Percentiles rank a stretch among this genome's conserved stretches.
phyloP scores from a whole-genome alignment of 2,888 invertebrate species.

The Galerucella pusilla region DNA sequence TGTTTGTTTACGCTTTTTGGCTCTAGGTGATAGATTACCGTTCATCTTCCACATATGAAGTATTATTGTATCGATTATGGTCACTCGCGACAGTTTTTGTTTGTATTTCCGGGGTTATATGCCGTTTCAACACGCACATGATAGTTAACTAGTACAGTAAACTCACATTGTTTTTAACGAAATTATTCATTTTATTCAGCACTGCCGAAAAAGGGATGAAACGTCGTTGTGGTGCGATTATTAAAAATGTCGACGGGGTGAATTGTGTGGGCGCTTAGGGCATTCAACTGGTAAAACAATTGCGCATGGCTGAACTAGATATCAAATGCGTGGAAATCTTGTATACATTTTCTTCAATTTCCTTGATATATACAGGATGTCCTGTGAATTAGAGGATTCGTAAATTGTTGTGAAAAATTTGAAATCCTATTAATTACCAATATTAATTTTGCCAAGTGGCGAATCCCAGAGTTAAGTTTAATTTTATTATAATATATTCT shows the following conservation, averaged over 20 bases:
- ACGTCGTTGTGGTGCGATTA: neutral
- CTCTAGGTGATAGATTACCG: constrained; percentile 49
- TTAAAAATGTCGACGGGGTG: neutral
- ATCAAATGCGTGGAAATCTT: constrained; percentile 45
- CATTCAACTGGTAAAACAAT: constrained; percentile 37
- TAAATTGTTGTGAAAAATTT: too few species aligned
- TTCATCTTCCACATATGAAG: constrained; percentile 31
- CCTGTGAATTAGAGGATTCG: too few species aligned
- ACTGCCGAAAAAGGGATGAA: neutral
- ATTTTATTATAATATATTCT: too few species aligned
- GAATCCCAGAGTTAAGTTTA: too few species aligned
- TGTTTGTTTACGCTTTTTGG: constrained; percentile 58
- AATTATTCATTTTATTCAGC: neutral
- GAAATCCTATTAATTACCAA: too few species aligned
- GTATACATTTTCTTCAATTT: neutral
- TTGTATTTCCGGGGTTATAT: constrained; percentile 26
- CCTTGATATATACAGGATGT: neutral
- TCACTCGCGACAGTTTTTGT: constrained; percentile 27
- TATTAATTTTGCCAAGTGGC: too few species aligned
- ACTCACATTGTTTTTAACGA: neutral
- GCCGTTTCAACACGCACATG: neutral
- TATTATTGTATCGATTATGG: constrained; percentile 24
- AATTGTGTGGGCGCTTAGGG: constrained; percentile 19
- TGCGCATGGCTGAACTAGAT: constrained; percentile 37
- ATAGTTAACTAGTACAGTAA: neutral